A percentile compares a stretch with the other conserved stretches of the same genome.
phyloP scores from a whole-genome alignment of 2,888 invertebrate species.

The Pollenia griseotomentosa region DNA sequence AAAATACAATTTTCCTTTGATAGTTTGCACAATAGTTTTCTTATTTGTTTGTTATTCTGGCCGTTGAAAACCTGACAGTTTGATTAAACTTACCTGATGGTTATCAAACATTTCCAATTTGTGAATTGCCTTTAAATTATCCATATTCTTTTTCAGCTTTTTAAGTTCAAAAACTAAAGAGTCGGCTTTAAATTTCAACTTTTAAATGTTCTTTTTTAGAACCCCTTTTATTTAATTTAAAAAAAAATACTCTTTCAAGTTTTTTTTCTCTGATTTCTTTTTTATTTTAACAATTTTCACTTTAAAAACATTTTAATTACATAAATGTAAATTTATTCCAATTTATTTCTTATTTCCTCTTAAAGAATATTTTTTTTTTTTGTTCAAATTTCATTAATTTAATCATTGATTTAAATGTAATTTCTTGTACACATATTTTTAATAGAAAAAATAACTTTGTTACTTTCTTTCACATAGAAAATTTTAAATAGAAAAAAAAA shows the following conservation, averaged over 20 bases:
- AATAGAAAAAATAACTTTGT: not conserved
- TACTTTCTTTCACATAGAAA: conserved; percentile 3
- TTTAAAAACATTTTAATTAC: not conserved
- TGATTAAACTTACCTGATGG: conserved; percentile 38
- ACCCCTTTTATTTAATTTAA: not conserved
- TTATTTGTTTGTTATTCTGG: conserved; percentile 6
- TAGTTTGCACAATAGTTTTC: conserved; percentile 53
- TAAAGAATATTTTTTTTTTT: not conserved
- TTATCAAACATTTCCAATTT: conserved; percentile 7
- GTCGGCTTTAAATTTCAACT: too few species aligned
- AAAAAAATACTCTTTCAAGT: too few species aligned
- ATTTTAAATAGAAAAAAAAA: not conserved
- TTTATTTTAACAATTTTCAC: not conserved
- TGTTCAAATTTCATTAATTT: not conserved
- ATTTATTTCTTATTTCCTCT: not conserved
- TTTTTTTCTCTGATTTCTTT: not conserved
- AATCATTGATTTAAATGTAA: conserved; percentile 1
- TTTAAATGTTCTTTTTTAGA: too few species aligned
- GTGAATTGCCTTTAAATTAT: conserved; percentile 16
- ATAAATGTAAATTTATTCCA: conserved; percentile 9
- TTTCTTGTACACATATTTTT: not conserved
- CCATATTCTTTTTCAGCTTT: conserved; percentile 4
- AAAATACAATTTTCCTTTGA: not conserved
- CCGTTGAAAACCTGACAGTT: not conserved
- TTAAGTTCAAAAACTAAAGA: not conserved